Evolutionary conservation across 2,113 vertebrate genomes (phyloP).

Genomic region (Macaca mulatta): DNA sequence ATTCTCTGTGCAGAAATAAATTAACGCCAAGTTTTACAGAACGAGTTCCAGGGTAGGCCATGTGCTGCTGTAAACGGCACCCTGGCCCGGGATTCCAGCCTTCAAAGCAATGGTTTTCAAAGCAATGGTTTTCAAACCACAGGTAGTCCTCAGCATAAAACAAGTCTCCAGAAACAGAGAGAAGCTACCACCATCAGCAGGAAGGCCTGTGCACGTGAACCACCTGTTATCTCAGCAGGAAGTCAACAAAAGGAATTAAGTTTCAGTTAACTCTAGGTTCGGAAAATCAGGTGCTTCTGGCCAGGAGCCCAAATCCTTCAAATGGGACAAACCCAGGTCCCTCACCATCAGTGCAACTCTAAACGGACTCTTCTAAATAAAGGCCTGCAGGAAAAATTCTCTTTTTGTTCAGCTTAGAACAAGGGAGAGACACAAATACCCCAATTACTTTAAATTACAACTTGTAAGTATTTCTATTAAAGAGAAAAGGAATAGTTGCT

Average conservation of each 20-base stretch:
- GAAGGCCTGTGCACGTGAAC: background rate
- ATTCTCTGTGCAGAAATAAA: background rate
- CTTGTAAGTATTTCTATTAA: slow-evolving; percentile 45
- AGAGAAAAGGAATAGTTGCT: slow-evolving; percentile 37
- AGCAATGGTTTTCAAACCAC: background rate
- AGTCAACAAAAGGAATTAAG: background rate
- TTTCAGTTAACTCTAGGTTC: background rate
- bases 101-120: background rate
- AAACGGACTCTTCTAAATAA: slow-evolving; percentile 25
- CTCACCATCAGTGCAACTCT: background rate
- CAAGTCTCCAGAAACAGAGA: background rate
- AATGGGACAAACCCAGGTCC: background rate
- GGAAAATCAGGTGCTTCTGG: background rate
- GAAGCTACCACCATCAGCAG: background rate
- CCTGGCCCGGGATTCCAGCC: background rate
- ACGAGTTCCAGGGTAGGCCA: background rate
- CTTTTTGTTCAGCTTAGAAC: slow-evolving; percentile 38
- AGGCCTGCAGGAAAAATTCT: background rate
- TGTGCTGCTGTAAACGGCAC: background rate
- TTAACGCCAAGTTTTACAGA: background rate
- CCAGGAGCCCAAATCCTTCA: background rate
- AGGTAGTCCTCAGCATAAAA: background rate
- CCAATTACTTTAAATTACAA: slow-evolving; percentile 45
- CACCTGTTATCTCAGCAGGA: background rate
- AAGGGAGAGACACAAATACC: background rate